Evolutionary conservation across 2,888 invertebrate species (phyloP), one percentile per base, ranked within the genome.

Genomic region (Tubulanus polymorphus): DNA sequence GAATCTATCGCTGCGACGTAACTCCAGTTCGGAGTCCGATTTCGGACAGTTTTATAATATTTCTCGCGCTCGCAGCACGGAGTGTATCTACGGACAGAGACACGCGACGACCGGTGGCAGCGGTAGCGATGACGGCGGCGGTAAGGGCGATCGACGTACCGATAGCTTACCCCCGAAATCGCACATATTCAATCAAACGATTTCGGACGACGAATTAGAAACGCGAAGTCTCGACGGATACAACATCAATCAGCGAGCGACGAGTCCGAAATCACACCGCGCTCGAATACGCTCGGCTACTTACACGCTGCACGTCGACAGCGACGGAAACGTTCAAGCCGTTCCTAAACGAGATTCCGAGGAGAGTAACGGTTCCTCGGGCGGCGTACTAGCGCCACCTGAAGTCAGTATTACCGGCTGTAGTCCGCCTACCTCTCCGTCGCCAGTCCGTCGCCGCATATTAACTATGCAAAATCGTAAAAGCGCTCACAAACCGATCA

Each of bases 391-490:
- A 15, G 5, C 41, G 20, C 20, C 23, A 18, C 41, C 41, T 5
- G 41, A 41, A 8, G 41, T 41, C 20, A 41, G 23, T 41, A 41
- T 41, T 20, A 20, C 23, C 6, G 20, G 20, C 5, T 23, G 41
- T 41, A 20, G 20, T 23, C 41, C 41, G 41, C 41, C 41, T 23
- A 3, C 41, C 20, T 41, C 41, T 5, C 41, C 41, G 15, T 41
- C 41, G 41, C 41, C 41, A 20, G 41, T 41, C 20, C 41, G 41
- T 18, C 41, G 41, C 23, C 18, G 23, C 18, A 8, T 41, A 15
- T 8, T 41, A 23, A 20, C 41, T 41, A 41, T 41, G 41, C 41
- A 41, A 41, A n/a, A n/a, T n/a, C 41, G 41, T 8, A 41, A 41
- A 41, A 23, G 23, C 15, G 6, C 41, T 8, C 15, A 18, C 20